phyloP scores from a whole-genome alignment of 1,140 invertebrate genomes.

The Drosophila seguyi region DNA sequence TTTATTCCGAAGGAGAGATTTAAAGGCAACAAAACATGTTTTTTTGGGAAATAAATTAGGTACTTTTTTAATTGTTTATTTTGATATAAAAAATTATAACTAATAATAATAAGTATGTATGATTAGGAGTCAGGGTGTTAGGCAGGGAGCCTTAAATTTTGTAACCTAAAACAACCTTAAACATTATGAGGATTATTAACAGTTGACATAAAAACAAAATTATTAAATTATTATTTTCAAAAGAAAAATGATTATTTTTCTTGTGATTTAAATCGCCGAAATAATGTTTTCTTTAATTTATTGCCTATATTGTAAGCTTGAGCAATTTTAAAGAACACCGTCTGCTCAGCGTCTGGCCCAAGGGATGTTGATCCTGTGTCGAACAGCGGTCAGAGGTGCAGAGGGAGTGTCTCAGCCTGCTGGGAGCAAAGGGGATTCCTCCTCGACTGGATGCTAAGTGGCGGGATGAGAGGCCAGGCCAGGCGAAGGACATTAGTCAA shows the following conservation, averaged over 20 bases:
- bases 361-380: conserved; percentile 6
- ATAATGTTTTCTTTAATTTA: no score
- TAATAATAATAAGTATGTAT: no score
- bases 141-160: no score
- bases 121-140: no score
- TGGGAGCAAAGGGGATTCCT: background rate
- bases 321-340: background rate
- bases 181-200: no score
- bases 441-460: conserved; percentile 17
- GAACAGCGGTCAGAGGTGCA: background rate
- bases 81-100: no score
- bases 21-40: background rate
- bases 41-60: background rate
- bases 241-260: no score
- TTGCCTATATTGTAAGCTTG: no score
- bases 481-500: conserved; percentile 50
- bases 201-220: no score
- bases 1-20: background rate
- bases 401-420: background rate
- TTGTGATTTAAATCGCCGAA: no score
- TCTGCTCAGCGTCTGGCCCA: background rate
- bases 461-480: conserved; percentile 20
- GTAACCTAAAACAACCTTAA: no score
- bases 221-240: no score
- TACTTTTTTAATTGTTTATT: background rate